Percentiles rank a stretch among this genome's conserved stretches.
These are phyloP conservation scores for Falco punctatus DNA, from an alignment of 2,113 vertebrate species.

Conservation along the genomic window DNA sequence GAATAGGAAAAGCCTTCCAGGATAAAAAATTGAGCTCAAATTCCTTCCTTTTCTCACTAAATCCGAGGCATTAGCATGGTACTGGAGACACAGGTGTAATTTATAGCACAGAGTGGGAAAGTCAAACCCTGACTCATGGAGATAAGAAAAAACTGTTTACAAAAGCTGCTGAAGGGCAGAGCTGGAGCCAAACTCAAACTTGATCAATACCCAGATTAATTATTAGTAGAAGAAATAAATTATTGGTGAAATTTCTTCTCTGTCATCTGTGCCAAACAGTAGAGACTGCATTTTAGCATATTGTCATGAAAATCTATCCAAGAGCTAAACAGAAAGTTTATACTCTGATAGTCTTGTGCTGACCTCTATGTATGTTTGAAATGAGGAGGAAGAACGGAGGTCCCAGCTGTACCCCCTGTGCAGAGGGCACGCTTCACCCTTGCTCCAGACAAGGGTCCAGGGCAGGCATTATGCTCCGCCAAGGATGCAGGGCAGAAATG, in stretches of 20 bases:
- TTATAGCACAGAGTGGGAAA: not conserved
- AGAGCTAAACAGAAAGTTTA: not conserved
- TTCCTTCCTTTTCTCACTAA: not conserved
- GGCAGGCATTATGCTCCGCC: not conserved
- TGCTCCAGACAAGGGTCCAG: not conserved
- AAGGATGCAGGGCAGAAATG: not conserved
- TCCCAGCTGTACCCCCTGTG: too few species aligned
- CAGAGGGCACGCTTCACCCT: not conserved
- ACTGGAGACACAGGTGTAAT: not conserved
- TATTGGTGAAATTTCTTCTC: not conserved
- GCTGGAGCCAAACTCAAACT: constrained; percentile 2
- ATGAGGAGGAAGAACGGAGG: not conserved
- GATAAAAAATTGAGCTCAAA: not conserved
- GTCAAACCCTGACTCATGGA: not conserved
- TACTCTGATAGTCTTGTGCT: not conserved
- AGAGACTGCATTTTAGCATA: not conserved
- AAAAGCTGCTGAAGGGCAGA: constrained; percentile 9
- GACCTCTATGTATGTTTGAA: not conserved
- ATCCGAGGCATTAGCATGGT: not conserved
- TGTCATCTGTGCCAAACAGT: not conserved
- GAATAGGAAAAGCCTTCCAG: constrained; percentile 1
- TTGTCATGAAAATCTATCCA: not conserved
- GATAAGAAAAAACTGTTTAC: constrained; percentile 26
- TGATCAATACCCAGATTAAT: constrained; percentile 12
- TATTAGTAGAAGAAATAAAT: constrained; percentile 23